phyloP scores from a whole-genome alignment of 1,140 invertebrate genomes.

The Drosophila pseudoananassae region DNA sequence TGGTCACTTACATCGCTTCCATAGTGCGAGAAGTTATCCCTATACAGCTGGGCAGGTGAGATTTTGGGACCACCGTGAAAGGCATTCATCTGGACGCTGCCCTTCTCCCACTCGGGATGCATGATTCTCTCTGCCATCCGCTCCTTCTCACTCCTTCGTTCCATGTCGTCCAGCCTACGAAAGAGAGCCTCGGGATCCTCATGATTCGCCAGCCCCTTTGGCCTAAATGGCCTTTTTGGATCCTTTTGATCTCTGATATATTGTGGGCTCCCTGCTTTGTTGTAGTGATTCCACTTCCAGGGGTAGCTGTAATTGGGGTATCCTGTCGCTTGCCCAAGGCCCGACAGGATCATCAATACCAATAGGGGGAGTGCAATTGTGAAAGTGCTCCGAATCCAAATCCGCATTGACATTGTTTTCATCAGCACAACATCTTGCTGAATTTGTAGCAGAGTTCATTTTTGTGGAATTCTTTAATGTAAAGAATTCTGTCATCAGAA shows the following conservation, averaged over 20 bases:
- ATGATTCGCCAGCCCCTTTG: background rate
- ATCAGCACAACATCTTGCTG: conserved; percentile 17
- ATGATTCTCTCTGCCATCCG: background rate
- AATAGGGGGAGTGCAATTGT: conserved; percentile 29
- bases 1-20: background rate
- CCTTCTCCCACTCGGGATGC: background rate
- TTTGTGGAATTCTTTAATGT: background rate
- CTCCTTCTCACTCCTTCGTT: background rate
- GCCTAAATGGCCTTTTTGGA: background rate
- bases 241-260: background rate
- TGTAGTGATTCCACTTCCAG: background rate
- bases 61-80: background rate
- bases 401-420: conserved; percentile 60
- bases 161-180: conserved; percentile 15
- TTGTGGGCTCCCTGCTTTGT: background rate
- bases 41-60: background rate
- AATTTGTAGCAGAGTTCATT: background rate
- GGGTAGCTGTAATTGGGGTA: background rate
- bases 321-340: background rate
- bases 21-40: background rate
- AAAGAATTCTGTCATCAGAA: background rate
- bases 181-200: conserved; percentile 9
- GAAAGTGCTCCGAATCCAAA: conserved; percentile 10
- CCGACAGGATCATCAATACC: conserved; percentile 39
- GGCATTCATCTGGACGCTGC: background rate